These are phyloP conservation scores for Bos indicus DNA, from an alignment of 2,113 vertebrate species.

Conservation along the genomic window DNA sequence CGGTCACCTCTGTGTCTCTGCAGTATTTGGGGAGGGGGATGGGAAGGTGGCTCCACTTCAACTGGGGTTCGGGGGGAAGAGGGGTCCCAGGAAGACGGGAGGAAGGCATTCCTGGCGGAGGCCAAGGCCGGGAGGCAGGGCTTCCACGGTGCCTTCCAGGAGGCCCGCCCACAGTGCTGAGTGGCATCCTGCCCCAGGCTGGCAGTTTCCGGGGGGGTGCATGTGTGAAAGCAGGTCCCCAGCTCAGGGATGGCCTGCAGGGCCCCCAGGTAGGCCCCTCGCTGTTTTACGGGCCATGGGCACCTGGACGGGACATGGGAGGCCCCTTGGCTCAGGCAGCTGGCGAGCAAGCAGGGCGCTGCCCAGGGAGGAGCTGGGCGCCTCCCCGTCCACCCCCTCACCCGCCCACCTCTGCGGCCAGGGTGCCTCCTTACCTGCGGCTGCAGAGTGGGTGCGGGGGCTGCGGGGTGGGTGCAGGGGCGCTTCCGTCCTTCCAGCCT, in stretches of 20 bases:
- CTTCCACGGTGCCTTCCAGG: accelerated
- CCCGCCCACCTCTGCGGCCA: accelerated
- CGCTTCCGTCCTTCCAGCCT: neutral
- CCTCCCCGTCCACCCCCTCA: neutral
- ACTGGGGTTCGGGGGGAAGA: neutral
- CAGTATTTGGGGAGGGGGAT: neutral
- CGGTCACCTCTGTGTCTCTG: neutral
- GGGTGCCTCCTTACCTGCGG: neutral
- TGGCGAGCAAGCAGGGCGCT: neutral
- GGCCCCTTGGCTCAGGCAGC: neutral
- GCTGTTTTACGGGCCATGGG: accelerated
- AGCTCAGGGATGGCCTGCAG: accelerated
- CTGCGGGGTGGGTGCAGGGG: accelerated
- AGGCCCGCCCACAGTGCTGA: accelerated
- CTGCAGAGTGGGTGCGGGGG: accelerated
- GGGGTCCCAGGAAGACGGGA: neutral
- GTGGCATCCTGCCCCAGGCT: accelerated
- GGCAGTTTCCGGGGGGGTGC: accelerated
- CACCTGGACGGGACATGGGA: neutral
- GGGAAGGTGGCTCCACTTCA: neutral
- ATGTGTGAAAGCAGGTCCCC: accelerated
- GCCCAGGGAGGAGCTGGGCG: accelerated
- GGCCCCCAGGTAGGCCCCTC: accelerated
- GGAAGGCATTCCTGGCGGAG: accelerated
- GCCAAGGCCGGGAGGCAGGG: accelerated